phyloP scores from a whole-genome alignment of 2,113 vertebrate genomes.

The Genyomyrus donnyi region DNA sequence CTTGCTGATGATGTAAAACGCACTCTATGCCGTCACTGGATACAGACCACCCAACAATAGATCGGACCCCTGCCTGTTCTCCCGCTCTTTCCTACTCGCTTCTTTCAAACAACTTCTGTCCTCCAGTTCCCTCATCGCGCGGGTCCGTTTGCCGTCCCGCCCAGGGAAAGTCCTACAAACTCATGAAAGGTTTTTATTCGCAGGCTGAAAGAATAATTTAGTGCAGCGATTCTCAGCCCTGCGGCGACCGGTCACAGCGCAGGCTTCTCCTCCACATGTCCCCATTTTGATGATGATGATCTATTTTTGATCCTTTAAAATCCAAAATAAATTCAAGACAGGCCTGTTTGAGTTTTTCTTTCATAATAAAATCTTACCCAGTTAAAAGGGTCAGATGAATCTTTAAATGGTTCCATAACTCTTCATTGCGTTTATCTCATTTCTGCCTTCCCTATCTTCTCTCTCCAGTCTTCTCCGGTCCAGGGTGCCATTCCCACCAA shows the following conservation, averaged over 20 bases:
- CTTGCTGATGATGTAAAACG: not conserved
- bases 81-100: not conserved
- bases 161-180: not conserved
- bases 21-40: not conserved
- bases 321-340: not conserved
- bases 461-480: conserved; percentile 60
- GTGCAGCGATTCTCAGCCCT: not conserved
- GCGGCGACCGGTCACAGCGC: not conserved
- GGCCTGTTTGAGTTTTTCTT: not conserved
- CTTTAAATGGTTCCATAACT: not conserved
- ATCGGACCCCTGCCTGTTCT: not conserved
- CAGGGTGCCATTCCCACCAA: conserved; percentile 81
- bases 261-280: not conserved
- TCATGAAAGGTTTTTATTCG: not conserved
- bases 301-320: conserved; percentile 8
- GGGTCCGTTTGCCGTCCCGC: not conserved
- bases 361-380: not conserved
- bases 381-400: not conserved
- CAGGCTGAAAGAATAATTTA: not conserved
- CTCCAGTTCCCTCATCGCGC: not conserved
- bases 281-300: not conserved
- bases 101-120: not conserved
- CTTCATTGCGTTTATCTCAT: not conserved
- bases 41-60: not conserved
- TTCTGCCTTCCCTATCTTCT: not conserved